These are phyloP conservation scores for Umimayanthus chanpuru DNA, from an alignment of 92 coral and sea anemone species.

Conservation along the genomic window DNA sequence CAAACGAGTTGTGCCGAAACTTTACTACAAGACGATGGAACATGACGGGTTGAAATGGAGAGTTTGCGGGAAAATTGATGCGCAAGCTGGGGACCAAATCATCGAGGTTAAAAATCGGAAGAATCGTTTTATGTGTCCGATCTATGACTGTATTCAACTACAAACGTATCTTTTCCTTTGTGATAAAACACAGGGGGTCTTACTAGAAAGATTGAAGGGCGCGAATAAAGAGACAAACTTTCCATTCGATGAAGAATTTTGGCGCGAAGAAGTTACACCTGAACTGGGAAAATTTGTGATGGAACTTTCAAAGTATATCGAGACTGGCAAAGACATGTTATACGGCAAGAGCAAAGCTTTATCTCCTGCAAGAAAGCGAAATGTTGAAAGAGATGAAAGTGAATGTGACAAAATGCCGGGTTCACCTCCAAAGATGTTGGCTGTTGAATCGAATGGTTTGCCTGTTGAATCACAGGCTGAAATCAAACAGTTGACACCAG, in stretches of 20 bases:
- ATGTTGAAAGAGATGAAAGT: not conserved
- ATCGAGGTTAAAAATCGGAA: constrained; percentile 94
- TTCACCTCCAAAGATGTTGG: not conserved
- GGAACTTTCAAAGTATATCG: constrained; percentile 63
- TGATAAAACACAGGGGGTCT: constrained; percentile 72
- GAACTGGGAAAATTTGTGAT: constrained; percentile 81
- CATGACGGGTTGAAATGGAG: constrained; percentile 78
- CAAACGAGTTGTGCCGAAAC: constrained; percentile 49
- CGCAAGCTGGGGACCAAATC: constrained; percentile 74
- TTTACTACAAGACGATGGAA: constrained; percentile 62
- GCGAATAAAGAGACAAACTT: constrained; percentile 75
- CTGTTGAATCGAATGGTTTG: too few relatives aligned
- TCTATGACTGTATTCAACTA: constrained; percentile 86
- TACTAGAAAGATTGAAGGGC: constrained; percentile 81
- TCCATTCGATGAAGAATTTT: constrained; percentile 71
- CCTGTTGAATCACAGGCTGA: too few relatives aligned
- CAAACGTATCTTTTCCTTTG: constrained; percentile 88
- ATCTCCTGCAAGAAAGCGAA: constrained; percentile 56
- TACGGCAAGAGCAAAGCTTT: constrained; percentile 57
- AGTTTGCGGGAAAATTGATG: constrained; percentile 88
- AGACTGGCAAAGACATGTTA: constrained; percentile 63
- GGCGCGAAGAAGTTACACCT: constrained; percentile 76
- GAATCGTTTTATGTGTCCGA: constrained; percentile 87
- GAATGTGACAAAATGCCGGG: not conserved
- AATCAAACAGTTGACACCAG: too few relatives aligned